phyloP scores from a whole-genome alignment of 2,888 invertebrate species.

The Drosophila quinaria region DNA sequence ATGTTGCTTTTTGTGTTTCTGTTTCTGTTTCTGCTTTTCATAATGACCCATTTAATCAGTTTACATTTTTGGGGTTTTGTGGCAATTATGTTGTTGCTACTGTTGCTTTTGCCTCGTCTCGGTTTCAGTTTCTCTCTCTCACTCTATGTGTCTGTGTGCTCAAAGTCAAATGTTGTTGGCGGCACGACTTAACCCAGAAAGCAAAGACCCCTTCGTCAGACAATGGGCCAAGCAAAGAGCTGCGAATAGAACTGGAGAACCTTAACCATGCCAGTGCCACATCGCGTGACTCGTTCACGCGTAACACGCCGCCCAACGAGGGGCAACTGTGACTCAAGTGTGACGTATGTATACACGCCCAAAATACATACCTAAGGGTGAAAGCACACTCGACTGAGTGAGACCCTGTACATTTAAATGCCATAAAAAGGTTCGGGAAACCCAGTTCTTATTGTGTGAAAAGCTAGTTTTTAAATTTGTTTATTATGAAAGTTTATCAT shows the following conservation, averaged over 20 bases:
- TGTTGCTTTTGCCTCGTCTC: slow-evolving; percentile 24
- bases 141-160: slow-evolving; percentile 16
- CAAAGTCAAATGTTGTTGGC: slow-evolving; percentile 71
- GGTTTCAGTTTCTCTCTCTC: slow-evolving; percentile 32
- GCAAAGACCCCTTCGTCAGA: slow-evolving; percentile 33
- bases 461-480: not conserved
- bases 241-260: slow-evolving; percentile 34
- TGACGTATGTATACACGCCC: slow-evolving; percentile 63
- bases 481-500: too few species aligned
- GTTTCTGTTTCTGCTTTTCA: slow-evolving; percentile 26
- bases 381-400: not conserved
- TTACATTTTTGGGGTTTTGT: slow-evolving; percentile 37
- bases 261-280: slow-evolving; percentile 57
- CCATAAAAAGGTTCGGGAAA: not conserved
- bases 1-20: not conserved
- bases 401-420: not conserved
- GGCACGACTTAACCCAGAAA: slow-evolving; percentile 74
- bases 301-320: slow-evolving; percentile 41
- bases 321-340: slow-evolving; percentile 54
- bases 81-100: slow-evolving; percentile 50
- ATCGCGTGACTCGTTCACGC: slow-evolving; percentile 77
- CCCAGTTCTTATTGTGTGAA: not conserved
- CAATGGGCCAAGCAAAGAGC: slow-evolving; percentile 27
- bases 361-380: slow-evolving; percentile 10
- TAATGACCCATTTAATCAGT: slow-evolving; percentile 66